phyloP scores from a whole-genome alignment of 2,888 invertebrate species.

The Apotomis turbidana region DNA sequence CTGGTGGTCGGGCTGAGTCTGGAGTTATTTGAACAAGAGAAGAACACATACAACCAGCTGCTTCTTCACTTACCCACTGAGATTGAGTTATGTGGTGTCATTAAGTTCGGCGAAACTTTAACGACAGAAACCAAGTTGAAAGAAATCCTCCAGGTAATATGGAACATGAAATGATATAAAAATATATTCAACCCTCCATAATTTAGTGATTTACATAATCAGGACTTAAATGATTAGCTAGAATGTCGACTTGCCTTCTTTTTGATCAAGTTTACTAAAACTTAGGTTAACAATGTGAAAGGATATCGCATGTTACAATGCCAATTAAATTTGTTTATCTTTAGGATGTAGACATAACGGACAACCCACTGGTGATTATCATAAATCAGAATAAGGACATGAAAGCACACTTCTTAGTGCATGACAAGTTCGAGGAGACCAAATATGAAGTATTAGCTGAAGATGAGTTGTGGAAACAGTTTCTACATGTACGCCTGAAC shows the following conservation, averaged over 20 bases:
- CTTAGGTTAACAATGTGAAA: no score
- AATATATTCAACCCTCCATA: not conserved
- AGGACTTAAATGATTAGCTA: not conserved
- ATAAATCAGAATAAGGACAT: constrained; percentile 81
- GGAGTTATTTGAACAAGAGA: constrained; percentile 84
- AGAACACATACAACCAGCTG: constrained; percentile 78
- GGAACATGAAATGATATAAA: not conserved
- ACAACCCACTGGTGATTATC: constrained; percentile 88
- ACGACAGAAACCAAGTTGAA: constrained; percentile 85
- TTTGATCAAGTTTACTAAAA: no score
- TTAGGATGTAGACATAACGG: constrained; percentile 90
- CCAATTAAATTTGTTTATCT: no score
- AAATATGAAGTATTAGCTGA: constrained; percentile 85
- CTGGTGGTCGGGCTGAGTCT: constrained; percentile 88
- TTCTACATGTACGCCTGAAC: constrained; percentile 87
- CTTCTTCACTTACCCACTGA: constrained; percentile 89
- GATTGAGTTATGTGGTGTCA: constrained; percentile 89
- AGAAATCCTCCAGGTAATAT: constrained; percentile 81
- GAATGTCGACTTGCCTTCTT: not conserved
- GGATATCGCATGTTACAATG: not conserved
- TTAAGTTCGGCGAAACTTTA: constrained; percentile 86
- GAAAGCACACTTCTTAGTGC: constrained; percentile 87
- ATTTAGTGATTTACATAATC: not conserved
- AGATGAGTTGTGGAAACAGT: constrained; percentile 87
- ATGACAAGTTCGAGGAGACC: constrained; percentile 88